These are phyloP conservation scores for Enoplolaimus lenunculus DNA, from an alignment of 2,888 invertebrate species.

Conservation along the genomic window DNA sequence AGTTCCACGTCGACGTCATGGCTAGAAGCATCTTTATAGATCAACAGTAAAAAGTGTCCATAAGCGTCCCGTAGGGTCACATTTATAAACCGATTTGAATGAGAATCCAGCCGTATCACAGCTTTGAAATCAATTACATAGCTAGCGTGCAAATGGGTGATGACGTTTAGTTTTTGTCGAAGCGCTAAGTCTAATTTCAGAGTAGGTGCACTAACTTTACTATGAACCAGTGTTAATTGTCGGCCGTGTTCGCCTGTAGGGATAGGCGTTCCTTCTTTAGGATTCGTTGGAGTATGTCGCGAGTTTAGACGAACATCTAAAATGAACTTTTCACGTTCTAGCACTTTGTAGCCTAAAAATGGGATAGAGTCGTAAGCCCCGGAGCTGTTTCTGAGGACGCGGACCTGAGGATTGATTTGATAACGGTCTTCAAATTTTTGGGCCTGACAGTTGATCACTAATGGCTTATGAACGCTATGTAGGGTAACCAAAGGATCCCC, in stretches of 20 bases:
- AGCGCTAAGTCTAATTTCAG: constrained; percentile 8
- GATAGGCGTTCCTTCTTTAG: neutral
- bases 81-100: neutral
- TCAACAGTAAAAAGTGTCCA: constrained; percentile 1
- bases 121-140: constrained; percentile 4
- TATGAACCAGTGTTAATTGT: neutral
- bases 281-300: neutral
- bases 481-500: neutral
- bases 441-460: constrained; percentile 19
- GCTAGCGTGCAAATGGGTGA: constrained; percentile 13
- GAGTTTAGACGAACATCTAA: neutral
- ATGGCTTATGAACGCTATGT: constrained; percentile 17
- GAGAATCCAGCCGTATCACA: neutral
- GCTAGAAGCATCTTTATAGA: constrained; percentile 4
- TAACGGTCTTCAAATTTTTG: constrained; percentile 19
- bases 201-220: neutral
- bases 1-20: neutral
- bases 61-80: constrained; percentile 1
- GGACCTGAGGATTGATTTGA: constrained; percentile 9
- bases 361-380: neutral
- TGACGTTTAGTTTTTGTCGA: constrained; percentile 5
- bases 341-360: neutral
- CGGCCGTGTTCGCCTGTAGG: neutral
- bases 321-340: neutral
- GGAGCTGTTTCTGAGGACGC: neutral